Conservation (phyloP, 1,140 invertebrate species). For the Orussus abietinus region DNA sequence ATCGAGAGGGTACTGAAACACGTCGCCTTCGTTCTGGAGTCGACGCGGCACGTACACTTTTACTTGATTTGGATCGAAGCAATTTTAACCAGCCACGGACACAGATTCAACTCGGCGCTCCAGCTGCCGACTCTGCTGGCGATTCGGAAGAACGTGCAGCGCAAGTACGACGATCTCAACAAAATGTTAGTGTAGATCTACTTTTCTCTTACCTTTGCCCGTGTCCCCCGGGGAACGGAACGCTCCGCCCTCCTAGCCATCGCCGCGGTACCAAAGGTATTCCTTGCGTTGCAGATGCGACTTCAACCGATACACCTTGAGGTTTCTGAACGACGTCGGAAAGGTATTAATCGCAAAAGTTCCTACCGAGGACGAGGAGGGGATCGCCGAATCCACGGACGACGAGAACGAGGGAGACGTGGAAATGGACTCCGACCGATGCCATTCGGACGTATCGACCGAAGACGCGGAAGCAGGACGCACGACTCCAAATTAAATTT, state of each 20-base stretch:
- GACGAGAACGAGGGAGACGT: too few relatives aligned
- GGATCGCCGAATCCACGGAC: too few relatives aligned
- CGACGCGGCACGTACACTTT: slow-evolving; percentile 80
- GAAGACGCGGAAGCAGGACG: too few relatives aligned
- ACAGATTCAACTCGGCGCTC: slow-evolving; percentile 53
- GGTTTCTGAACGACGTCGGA: slow-evolving; percentile 63
- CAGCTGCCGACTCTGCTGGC: slow-evolving; percentile 64
- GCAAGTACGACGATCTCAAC: slow-evolving; percentile 75
- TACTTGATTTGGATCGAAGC: slow-evolving; percentile 77
- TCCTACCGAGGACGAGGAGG: too few relatives aligned
- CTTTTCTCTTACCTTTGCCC: slow-evolving; percentile 1
- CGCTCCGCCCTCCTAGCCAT: slow-evolving; percentile 7
- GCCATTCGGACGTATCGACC: too few relatives aligned
- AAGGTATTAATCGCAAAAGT: too few relatives aligned
- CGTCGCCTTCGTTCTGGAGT: slow-evolving; percentile 68
- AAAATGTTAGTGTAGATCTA: slow-evolving; percentile 71
- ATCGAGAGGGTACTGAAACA: slow-evolving; percentile 69
- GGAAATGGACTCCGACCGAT: too few relatives aligned
- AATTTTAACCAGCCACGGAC: slow-evolving; percentile 62
- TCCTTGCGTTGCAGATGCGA: slow-evolving; percentile 64
- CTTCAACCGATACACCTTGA: slow-evolving; percentile 75
- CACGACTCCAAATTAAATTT: too few relatives aligned
- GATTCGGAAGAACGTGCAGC: slow-evolving; percentile 76
- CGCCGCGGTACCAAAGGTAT: not conserved
- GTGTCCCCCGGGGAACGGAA: slow-evolving; percentile 12